Evolutionary conservation across 2,888 invertebrate genomes (phyloP), one percentile per base, ranked within the genome.

Genomic region (Trissoscelio sp.): DNA sequence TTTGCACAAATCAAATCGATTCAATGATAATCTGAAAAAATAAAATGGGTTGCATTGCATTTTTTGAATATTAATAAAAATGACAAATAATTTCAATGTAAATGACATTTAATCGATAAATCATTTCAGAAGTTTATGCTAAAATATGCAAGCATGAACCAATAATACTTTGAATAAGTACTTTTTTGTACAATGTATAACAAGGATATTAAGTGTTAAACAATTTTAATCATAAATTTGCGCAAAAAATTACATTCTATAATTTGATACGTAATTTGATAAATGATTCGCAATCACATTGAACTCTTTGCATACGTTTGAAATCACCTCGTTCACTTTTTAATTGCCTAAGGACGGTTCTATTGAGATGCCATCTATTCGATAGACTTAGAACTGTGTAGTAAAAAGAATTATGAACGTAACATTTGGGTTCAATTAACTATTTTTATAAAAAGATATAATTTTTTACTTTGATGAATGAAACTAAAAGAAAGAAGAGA

Each of bases 41-140:
- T n/a, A 24, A 24, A 24, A 24, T 4, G 3, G 24, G 3, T 34
- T 34, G 34, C 34, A 34, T 34, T 7, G 5, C 4, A 34, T 34
- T 34, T 34, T 34, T 9, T 11, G 11, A 34, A 5, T 34, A 11
- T 34, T 11, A 6, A 34, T 34, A 34, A 34, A 34, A 9, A 34
- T 34, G 4, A 9, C 9, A n/a, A n/a, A n/a, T n/a, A n/a, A n/a
- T n/a, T 34, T 44, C 16, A n/a, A 44, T 18, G 44, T 18, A 18
- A 44, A 44, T 44, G 44, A 16, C 44, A 44, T 44, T 44, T 18
- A n/a, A 44, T 44, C 18, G 3, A 44, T 44, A n/a, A 44, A 44
- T 18, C 44, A 44, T 18, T 18, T 44, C n/a, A 7, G 16, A 44
- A 16, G n/a, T 18, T 6, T 34, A 11, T 34, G 24, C 24, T 24